phyloP scores from a whole-genome alignment of 1,140 invertebrate genomes.

The Drosophila kanapiae region DNA sequence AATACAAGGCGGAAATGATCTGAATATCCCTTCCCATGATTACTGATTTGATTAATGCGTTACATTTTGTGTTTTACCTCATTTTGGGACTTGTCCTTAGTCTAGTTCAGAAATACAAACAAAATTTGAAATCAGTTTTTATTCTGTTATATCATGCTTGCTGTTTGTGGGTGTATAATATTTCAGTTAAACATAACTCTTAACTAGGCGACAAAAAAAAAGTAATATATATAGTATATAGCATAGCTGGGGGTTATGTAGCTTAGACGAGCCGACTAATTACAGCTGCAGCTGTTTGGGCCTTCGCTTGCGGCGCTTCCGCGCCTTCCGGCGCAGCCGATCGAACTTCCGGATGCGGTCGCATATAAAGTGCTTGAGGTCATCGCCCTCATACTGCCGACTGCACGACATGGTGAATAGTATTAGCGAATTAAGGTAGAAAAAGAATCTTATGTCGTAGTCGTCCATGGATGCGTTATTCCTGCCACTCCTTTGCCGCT shows the following conservation, averaged over 20 bases:
- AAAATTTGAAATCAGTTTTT: neutral
- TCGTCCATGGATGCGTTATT: conserved; percentile 37
- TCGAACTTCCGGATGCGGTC: conserved; percentile 73
- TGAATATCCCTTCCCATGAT: too few species aligned
- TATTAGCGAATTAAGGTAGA: conserved; percentile 81
- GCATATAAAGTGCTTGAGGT: conserved; percentile 76
- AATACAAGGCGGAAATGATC: too few species aligned
- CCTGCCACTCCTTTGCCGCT: conserved; percentile 6
- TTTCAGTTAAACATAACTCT: conserved; percentile 59
- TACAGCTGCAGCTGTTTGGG: conserved; percentile 19
- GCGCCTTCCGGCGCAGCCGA: conserved; percentile 74
- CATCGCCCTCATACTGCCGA: conserved; percentile 70
- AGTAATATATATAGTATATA: conserved; percentile 23
- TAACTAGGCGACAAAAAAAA: conserved; percentile 47
- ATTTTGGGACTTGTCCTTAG: too few species aligned
- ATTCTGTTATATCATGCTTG: conserved; percentile 46
- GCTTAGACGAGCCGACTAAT: neutral
- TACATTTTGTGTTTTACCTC: too few species aligned
- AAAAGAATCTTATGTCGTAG: conserved; percentile 81
- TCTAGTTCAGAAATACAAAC: too few species aligned
- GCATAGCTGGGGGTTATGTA: conserved; percentile 5
- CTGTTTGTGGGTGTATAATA: conserved; percentile 40
- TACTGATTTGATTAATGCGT: too few species aligned
- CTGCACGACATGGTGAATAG: conserved; percentile 73
- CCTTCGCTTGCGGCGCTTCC: conserved; percentile 69